A percentile compares a stretch with the other conserved stretches of the same genome.
These are phyloP conservation scores for Dysidea cf. avara DNA, from an alignment of 37 sponge, comb jelly and placozoan species.

Conservation along the genomic window DNA sequence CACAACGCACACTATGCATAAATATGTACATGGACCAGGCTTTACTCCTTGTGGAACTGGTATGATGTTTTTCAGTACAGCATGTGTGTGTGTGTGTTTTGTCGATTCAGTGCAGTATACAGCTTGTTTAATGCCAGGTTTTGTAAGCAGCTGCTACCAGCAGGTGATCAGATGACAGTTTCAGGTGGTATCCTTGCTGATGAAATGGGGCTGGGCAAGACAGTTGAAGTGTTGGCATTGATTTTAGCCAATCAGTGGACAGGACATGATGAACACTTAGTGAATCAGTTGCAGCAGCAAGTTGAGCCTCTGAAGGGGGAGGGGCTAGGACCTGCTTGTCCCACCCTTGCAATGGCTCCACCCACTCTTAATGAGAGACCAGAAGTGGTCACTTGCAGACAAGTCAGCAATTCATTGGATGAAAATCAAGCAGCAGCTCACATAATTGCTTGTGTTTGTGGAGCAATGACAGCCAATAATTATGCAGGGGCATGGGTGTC, in stretches of 20 bases:
- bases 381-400: neutral
- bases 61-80: too few relatives aligned
- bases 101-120: too few relatives aligned
- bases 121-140: conserved; percentile 42
- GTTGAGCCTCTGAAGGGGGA: conserved; percentile 1
- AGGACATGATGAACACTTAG: conserved; percentile 5
- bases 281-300: neutral
- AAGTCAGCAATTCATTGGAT: neutral
- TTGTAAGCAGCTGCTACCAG: neutral
- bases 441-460: conserved; percentile 58
- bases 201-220: conserved; percentile 99
- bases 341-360: too few relatives aligned
- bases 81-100: too few relatives aligned
- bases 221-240: conserved; percentile 89
- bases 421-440: neutral
- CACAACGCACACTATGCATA: too few relatives aligned
- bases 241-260: conserved; percentile 55
- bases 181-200: conserved; percentile 92
- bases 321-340: neutral
- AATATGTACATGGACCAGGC: too few relatives aligned
- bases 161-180: neutral
- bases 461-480: conserved; percentile 25
- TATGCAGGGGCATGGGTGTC: conserved; percentile 40
- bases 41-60: too few relatives aligned
- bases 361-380: neutral